Conservation (phyloP, 1,140 invertebrate genomes). For the Gryon sp. region DNA sequence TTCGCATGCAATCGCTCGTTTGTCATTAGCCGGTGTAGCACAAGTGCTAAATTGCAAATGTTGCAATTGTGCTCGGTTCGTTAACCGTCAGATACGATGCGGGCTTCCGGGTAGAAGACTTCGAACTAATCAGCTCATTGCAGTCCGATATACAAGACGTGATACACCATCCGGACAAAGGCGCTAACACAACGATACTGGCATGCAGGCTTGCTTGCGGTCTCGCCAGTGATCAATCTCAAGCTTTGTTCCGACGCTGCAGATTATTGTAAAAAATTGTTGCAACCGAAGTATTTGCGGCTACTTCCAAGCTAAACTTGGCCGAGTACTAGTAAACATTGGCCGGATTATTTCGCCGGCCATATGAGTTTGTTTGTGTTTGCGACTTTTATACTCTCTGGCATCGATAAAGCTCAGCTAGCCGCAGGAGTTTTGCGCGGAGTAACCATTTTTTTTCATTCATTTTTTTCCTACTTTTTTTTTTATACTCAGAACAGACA, state of each 20-base stretch:
- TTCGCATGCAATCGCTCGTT: not conserved
- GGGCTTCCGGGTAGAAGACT: slow-evolving; percentile 7
- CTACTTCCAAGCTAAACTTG: slow-evolving; percentile 8
- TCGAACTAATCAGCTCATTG: slow-evolving; percentile 39
- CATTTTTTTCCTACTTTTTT: slow-evolving; percentile 1
- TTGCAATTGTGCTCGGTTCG: slow-evolving; percentile 1
- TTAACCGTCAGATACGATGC: slow-evolving; percentile 26
- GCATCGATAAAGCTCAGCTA: slow-evolving; percentile 44
- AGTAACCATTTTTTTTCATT: slow-evolving; percentile 5
- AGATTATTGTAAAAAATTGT: slow-evolving; percentile 50
- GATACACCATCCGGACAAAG: slow-evolving; percentile 43
- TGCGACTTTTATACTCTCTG: slow-evolving; percentile 13
- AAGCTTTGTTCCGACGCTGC: slow-evolving; percentile 30
- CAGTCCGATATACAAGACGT: slow-evolving; percentile 34
- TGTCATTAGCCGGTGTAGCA: slow-evolving; percentile 8
- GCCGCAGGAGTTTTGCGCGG: slow-evolving; percentile 12
- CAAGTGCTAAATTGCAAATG: slow-evolving; percentile 28
- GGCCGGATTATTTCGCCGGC: no score
- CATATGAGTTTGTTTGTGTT: slow-evolving; percentile 26
- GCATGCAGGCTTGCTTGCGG: slow-evolving; percentile 5
- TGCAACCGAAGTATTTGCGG: slow-evolving; percentile 43
- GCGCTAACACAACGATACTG: slow-evolving; percentile 29
- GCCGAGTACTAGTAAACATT: no score
- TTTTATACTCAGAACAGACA: no score
- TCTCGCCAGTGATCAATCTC: slow-evolving; percentile 42